Evolutionary conservation across 2,888 invertebrate species (phyloP).

Genomic region (Mimas tiliae): DNA sequence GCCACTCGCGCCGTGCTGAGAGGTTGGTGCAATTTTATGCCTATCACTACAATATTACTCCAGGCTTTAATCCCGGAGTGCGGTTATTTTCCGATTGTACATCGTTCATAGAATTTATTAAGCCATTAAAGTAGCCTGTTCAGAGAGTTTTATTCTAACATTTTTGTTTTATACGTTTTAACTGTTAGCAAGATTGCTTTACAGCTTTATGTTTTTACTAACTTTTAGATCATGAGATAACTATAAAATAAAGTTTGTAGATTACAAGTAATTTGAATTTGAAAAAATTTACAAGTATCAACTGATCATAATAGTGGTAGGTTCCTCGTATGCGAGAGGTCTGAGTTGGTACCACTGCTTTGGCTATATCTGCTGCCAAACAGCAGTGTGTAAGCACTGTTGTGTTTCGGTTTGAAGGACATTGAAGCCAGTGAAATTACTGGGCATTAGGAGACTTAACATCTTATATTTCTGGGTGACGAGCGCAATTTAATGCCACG

Average conservation of each 20-base stretch:
- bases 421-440: too few species aligned
- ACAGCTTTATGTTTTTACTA: background rate
- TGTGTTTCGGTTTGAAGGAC: too few species aligned
- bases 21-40: constrained; percentile 41
- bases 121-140: background rate
- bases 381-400: too few species aligned
- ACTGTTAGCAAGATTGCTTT: background rate
- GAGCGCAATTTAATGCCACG: too few species aligned
- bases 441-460: too few species aligned
- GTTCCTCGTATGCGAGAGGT: too few species aligned
- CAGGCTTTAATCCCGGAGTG: background rate
- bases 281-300: too few species aligned
- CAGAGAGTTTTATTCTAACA: background rate
- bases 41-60: constrained; percentile 32
- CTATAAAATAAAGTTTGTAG: background rate
- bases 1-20: constrained; percentile 33
- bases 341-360: too few species aligned
- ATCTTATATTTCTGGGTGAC: too few species aligned
- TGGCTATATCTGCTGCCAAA: too few species aligned
- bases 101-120: background rate
- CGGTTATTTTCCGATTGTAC: background rate
- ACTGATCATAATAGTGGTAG: too few species aligned
- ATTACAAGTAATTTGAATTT: background rate
- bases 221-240: background rate
- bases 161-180: background rate